phyloP scores from a whole-genome alignment of 2,888 invertebrate species.

The Diogma glabrata region DNA sequence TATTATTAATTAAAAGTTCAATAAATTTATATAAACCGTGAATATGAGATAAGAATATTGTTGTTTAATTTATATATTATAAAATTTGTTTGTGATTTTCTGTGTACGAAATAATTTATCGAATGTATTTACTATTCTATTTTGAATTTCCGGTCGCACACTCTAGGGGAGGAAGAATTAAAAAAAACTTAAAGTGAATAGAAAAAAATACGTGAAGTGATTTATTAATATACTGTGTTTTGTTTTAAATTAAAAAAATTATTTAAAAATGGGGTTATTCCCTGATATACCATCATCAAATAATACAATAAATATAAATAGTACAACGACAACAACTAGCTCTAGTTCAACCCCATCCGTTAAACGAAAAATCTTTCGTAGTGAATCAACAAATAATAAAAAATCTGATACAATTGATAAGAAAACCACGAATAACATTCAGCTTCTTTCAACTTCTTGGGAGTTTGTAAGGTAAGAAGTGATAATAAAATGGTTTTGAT shows the following conservation, averaged over 20 bases:
- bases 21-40: no score
- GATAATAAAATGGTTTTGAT: no score
- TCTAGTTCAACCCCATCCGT: conserved; percentile 5
- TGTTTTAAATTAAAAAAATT: background rate
- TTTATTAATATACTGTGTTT: background rate
- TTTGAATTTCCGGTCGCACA: conserved; percentile 5
- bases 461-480: conserved; percentile 4
- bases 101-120: no score
- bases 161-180: conserved; percentile 2
- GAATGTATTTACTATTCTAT: no score
- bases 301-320: background rate
- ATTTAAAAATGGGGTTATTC: conserved; percentile 4
- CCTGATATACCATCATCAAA: background rate
- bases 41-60: no score
- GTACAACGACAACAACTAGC: background rate
- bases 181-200: background rate
- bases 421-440: conserved; percentile 1
- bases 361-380: conserved; percentile 7
- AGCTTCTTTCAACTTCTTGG: conserved; percentile 2
- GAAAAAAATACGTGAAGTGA: background rate
- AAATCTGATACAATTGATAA: conserved; percentile 5
- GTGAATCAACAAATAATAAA: conserved; percentile 1
- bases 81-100: no score
- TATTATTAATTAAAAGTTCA: no score
- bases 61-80: no score